phyloP scores from a whole-genome alignment of 2,888 invertebrate genomes.

The Drosophila demipolita region DNA sequence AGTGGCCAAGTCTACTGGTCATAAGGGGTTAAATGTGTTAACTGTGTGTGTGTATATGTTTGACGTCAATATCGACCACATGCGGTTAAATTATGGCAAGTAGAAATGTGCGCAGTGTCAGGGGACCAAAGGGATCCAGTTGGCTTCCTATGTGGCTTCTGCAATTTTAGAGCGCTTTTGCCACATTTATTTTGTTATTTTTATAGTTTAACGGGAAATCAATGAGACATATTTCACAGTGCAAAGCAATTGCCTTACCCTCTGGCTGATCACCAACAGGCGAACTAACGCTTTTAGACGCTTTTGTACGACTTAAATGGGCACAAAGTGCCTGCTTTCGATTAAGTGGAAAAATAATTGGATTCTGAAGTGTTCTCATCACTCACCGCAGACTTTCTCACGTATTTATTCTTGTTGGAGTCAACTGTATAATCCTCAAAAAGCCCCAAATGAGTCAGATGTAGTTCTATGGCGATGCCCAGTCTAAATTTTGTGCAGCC shows the following conservation, averaged over 20 bases:
- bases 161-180: conserved; percentile 51
- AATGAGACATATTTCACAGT: conserved; percentile 73
- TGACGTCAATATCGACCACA: conserved; percentile 74
- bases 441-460: conserved; percentile 57
- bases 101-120: conserved; percentile 38
- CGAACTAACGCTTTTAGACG: conserved; percentile 28
- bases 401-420: conserved; percentile 11
- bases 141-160: conserved; percentile 25
- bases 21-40: conserved; percentile 71
- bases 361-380: conserved; percentile 27
- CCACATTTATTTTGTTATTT: conserved; percentile 54
- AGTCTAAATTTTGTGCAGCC: conserved; percentile 3
- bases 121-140: conserved; percentile 13
- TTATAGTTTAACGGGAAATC: conserved; percentile 68
- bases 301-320: conserved; percentile 48
- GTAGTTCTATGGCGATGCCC: conserved; percentile 23
- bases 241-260: conserved; percentile 65
- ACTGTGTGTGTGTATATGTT: conserved; percentile 18
- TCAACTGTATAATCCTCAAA: conserved; percentile 41
- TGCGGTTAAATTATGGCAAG: conserved; percentile 77
- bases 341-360: conserved; percentile 49
- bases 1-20: conserved; percentile 50
- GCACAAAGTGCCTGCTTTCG: conserved; percentile 20
- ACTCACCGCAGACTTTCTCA: not conserved
- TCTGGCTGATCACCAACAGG: conserved; percentile 8